Conservation (phyloP, 2,888 invertebrate species). For the Leptarthrus brevirostris region DNA sequence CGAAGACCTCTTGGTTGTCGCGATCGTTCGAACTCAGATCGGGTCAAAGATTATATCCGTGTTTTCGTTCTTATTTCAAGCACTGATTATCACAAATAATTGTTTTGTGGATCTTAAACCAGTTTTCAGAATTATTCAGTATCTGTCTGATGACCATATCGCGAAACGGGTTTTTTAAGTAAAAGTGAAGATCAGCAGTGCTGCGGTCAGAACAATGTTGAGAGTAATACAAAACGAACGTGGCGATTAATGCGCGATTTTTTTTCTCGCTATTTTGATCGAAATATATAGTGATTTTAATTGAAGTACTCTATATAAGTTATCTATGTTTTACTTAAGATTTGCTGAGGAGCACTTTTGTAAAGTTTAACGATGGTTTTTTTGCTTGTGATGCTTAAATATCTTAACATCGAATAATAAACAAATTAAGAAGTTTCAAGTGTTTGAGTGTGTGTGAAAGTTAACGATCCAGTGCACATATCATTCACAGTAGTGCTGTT, state of each 20-base stretch:
- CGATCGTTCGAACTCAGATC: neutral
- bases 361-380: too few species aligned
- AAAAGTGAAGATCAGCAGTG: slow-evolving; percentile 15
- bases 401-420: too few species aligned
- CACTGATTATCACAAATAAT: neutral
- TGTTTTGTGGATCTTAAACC: slow-evolving; percentile 11
- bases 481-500: neutral
- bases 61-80: neutral
- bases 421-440: neutral
- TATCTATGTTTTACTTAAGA: too few species aligned
- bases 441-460: neutral
- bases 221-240: neutral
- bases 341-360: too few species aligned
- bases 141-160: slow-evolving; percentile 26
- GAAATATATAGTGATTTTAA: too few species aligned
- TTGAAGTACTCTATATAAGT: too few species aligned
- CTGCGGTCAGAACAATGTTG: slow-evolving; percentile 8
- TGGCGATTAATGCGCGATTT: neutral
- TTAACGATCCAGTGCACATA: slow-evolving; percentile 18
- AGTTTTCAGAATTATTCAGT: slow-evolving; percentile 17
- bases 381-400: too few species aligned
- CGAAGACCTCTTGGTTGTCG: neutral
- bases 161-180: slow-evolving; percentile 13
- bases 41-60: slow-evolving; percentile 15
- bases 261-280: too few species aligned